phyloP scores from a whole-genome alignment of 2,113 vertebrate species.

The Semicossyphus pulcher region DNA sequence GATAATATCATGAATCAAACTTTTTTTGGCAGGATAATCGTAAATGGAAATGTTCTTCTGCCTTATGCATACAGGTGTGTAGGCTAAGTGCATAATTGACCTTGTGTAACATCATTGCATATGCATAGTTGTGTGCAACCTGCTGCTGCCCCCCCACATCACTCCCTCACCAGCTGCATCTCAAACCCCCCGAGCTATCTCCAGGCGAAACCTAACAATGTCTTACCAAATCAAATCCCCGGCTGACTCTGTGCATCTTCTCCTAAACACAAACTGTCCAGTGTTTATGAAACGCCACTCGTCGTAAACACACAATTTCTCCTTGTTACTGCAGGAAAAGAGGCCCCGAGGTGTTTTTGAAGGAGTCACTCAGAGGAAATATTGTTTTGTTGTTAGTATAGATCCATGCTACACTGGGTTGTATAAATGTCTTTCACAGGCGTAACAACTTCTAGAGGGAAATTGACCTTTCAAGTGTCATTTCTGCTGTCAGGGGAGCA shows the following conservation, averaged over 20 bases:
- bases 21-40: background rate
- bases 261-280: constrained; percentile 22
- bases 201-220: constrained; percentile 20
- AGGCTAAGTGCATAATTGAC: constrained; percentile 1
- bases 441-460: constrained; percentile 42
- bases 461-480: constrained; percentile 69
- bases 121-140: constrained; percentile 12
- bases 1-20: too few species aligned
- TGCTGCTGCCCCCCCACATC: background rate
- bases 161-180: constrained; percentile 47
- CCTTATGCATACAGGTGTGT: constrained; percentile 8
- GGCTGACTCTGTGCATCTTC: constrained; percentile 14
- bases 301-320: constrained; percentile 46
- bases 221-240: constrained; percentile 32
- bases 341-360: constrained; percentile 32
- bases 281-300: constrained; percentile 57
- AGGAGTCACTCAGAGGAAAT: constrained; percentile 29
- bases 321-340: constrained; percentile 36
- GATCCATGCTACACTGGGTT: constrained; percentile 55
- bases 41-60: background rate
- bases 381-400: constrained; percentile 40
- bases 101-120: constrained; percentile 14
- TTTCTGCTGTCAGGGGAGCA: constrained; percentile 47
- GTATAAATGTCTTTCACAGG: constrained; percentile 48
- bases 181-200: constrained; percentile 48